Base-by-base conservation (phyloP, 2,797 vertebrate genomes). In the Phrynocephalus forsythii region DNA sequence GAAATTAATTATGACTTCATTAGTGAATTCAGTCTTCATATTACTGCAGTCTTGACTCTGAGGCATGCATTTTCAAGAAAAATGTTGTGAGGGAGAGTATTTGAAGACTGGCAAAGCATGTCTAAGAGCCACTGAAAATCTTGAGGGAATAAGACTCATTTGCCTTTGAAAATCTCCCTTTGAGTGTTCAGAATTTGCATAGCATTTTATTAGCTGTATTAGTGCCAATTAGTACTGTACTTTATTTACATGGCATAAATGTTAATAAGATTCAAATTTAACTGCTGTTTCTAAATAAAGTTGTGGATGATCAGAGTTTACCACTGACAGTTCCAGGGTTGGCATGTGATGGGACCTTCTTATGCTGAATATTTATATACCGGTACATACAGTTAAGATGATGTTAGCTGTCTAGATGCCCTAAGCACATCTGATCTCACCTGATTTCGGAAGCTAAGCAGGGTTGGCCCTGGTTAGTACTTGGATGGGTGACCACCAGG, bases 1-100 rank as follows among this genome's bases (percentile, higher is more conserved):
- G 38, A 86, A 72, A 81, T 75, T 89, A 87, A 52, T 48, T 85
- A 67, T 60, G 26, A 89, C 63, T 86, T 87, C 52, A 28, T 90
- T 68, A 28, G 16, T 79, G 60, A 38, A 86, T 83, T 30, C 75
- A 33, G 22, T 63, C 52, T 68, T 71, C 52, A 30, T 50, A 63
- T 63, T 63, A 22, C 60, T 18, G 24, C 16, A 72, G 56, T 44
- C 33, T 33, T 80, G 30, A 72, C 85, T 72, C 63, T 72, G 76
- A 79, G 24, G 30, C 84, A 86, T 28, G 30, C 22, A 33, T 33
- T 79, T 69, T 28, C 77, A 22, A 38, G 77, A 69, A 77, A 77
- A 68, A 15, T 33, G 44, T 79, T 72, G 3, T 72, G 48, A 88
- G 2, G 69, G 4, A 86, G 69, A 69, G 91, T 44, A 63, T 93